Evolutionary conservation across 2,797 vertebrate species (phyloP).

Genomic region (Podarcis lilfordi): DNA sequence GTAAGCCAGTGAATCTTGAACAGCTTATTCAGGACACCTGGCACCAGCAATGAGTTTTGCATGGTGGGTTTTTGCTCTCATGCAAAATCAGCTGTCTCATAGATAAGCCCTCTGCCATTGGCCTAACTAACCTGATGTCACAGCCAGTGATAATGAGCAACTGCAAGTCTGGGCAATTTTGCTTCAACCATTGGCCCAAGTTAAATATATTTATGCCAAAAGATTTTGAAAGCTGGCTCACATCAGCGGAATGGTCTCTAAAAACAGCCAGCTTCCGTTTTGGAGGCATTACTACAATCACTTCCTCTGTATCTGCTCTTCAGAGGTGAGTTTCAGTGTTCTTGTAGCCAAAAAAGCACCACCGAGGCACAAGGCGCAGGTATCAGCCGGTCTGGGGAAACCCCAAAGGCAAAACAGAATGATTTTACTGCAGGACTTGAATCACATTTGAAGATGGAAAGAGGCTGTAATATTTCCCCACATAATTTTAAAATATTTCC

Average conservation of each 20-base stretch:
- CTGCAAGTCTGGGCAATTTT: not conserved
- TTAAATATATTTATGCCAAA: not conserved
- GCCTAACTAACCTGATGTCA: not conserved
- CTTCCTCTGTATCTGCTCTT: not conserved
- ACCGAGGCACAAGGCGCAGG: not conserved
- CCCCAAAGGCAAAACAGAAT: too few relatives aligned
- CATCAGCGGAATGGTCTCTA: not conserved
- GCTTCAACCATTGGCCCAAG: not conserved
- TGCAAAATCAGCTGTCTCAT: not conserved
- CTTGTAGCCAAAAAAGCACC: not conserved
- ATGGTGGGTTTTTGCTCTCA: not conserved
- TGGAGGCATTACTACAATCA: not conserved
- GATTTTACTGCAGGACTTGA: not conserved
- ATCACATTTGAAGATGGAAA: not conserved
- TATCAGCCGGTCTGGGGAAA: not conserved
- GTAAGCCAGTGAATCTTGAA: not conserved
- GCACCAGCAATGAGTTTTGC: not conserved
- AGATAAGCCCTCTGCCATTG: not conserved
- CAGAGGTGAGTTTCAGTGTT: not conserved
- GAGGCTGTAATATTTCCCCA: not conserved
- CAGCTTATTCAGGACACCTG: not conserved
- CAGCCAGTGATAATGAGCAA: not conserved
- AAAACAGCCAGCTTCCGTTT: not conserved
- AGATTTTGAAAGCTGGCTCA: not conserved
- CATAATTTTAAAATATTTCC: too few relatives aligned